A percentile compares a stretch with the other conserved stretches of the same genome.
phyloP scores from a whole-genome alignment of 2,113 vertebrate genomes.

The Ifrita kowaldi region DNA sequence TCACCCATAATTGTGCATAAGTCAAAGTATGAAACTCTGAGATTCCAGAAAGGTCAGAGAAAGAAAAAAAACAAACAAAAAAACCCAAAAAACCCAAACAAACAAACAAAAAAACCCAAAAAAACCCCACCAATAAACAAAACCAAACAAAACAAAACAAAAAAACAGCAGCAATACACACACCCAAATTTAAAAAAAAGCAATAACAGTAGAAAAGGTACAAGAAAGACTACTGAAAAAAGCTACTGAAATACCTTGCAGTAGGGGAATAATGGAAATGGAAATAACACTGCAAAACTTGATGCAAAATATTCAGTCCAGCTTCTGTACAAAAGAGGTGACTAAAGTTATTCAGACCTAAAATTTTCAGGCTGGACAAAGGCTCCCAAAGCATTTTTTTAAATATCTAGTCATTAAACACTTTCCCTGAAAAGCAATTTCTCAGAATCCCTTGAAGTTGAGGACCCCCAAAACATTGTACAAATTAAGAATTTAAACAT shows the following conservation, averaged over 20 bases:
- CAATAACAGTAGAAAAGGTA: neutral
- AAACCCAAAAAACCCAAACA: neutral
- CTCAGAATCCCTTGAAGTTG: neutral
- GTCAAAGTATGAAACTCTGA: neutral
- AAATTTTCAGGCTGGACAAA: neutral
- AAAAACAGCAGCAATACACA: neutral
- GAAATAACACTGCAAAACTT: neutral
- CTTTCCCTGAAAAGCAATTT: neutral
- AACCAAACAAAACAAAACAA: neutral
- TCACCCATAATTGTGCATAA: neutral
- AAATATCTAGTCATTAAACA: neutral
- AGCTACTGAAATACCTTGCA: neutral
- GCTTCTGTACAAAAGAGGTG: neutral
- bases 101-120: too few relatives aligned
- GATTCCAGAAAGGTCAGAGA: neutral
- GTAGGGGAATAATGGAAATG: neutral
- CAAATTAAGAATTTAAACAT: neutral
- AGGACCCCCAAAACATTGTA: neutral
- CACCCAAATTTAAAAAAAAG: neutral
- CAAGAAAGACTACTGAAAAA: neutral
- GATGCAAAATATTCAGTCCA: neutral
- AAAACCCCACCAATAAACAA: neutral
- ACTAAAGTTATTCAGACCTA: neutral
- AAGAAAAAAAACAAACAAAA: too few relatives aligned
- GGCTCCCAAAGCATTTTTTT: neutral